Evolutionary conservation across 2,888 invertebrate species (phyloP), one percentile per base, ranked within the genome.

Genomic region (Cryptus viduatorius): DNA sequence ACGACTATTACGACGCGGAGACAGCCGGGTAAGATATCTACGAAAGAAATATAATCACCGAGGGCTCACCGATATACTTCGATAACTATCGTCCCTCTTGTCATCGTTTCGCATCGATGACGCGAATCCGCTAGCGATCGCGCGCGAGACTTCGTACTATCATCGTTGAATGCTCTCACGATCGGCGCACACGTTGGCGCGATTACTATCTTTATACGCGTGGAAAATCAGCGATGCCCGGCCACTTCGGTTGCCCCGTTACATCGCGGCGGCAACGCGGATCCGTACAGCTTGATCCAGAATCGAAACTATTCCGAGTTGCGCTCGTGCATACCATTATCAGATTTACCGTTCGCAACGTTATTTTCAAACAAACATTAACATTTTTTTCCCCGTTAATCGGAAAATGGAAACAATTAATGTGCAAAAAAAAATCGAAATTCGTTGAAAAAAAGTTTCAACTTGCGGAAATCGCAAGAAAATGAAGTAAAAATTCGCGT

Each of bases 41-140:
- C 29, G 31, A 64, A n/a, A 42, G 14, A 37, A 42, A 12, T 37
- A n/a, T 37, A 67, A 73, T 73, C 67, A 67, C n/a, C 42, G 59
- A 19, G 56, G 31, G 42, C 72, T 50, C 37, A 2, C 61, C 79
- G 72, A 80, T 67, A 31, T 67, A 79, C 65, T 67, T 31, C 24
- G 65, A 67, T 73, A 29, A 19, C 56, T 42, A n/a, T 4, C 48
- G 37, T 48, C 48, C 19, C 73, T 48, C 61, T 67, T 37, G 80
- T 56, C 59, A 42, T 67, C 59, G 73, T 80, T 31, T 59, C 80
- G 80, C 80, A 80, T 48, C 80, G 48, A 68, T 67, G 73, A 56
- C 44, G 73, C 29, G 48, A 59, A 31, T 59, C 14, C 64, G 48
- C 46, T 59, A 3, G 59, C 59, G 59, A 61, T 42, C 29, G 48